phyloP scores from a whole-genome alignment of 2,888 invertebrate species.

The Myathropa florea region DNA sequence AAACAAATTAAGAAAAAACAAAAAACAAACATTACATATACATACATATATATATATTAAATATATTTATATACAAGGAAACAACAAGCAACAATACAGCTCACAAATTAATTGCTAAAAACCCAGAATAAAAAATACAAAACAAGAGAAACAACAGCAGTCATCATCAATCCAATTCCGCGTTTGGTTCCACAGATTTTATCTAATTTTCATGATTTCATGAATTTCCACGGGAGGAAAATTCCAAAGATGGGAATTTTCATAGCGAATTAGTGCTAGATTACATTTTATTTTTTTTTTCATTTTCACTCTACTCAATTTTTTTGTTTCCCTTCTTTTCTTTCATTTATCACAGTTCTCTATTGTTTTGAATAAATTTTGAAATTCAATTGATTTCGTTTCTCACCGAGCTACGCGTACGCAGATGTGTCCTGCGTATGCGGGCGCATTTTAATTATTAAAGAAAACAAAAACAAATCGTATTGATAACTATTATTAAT shows the following conservation, averaged over 20 bases:
- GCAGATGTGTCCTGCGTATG: neutral
- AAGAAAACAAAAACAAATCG: conserved; percentile 6
- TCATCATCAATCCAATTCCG: conserved; percentile 47
- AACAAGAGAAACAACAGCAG: neutral
- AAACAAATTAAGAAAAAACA: neutral
- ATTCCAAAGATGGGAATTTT: conserved; percentile 30
- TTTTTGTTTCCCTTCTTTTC: neutral
- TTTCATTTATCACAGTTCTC: conserved; percentile 4
- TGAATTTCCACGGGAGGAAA: conserved; percentile 25
- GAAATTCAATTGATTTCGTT: conserved; percentile 47
- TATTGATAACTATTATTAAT: conserved; percentile 40
- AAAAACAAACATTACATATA: neutral
- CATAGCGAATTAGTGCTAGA: conserved; percentile 65
- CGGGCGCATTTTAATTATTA: neutral
- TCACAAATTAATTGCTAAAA: conserved; percentile 64
- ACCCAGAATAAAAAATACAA: neutral
- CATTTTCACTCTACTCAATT: neutral
- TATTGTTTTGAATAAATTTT: conserved; percentile 16
- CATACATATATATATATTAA: conserved; percentile 49
- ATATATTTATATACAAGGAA: conserved; percentile 71
- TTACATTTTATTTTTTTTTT: conserved; percentile 20
- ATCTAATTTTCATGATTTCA: neutral
- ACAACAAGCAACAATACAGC: conserved; percentile 58
- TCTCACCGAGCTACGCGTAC: conserved; percentile 40
- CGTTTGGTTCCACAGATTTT: conserved; percentile 29